Percentiles rank a stretch among this genome's conserved stretches.
Conservation (phyloP, 1,140 invertebrate species). For the Zaprionus lachaisei region DNA sequence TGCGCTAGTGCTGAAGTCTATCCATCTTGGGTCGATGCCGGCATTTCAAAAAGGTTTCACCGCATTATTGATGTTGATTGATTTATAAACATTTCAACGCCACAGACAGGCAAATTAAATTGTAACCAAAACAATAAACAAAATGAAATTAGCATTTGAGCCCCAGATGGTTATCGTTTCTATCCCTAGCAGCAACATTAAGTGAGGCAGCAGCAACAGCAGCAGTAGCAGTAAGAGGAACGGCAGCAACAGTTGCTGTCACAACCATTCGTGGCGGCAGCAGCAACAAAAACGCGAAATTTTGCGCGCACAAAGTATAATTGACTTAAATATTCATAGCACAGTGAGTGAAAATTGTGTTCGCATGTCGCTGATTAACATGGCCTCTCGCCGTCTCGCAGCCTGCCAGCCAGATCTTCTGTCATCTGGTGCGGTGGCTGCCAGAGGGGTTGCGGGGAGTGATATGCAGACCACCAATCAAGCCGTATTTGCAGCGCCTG, state of each 20-base stretch:
- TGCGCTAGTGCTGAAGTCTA: conserved; percentile 37
- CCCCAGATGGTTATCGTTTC: conserved; percentile 25
- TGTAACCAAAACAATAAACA: conserved; percentile 80
- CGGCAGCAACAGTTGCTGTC: conserved; percentile 58
- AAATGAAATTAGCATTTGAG: conserved; percentile 75
- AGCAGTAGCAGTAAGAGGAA: conserved; percentile 4
- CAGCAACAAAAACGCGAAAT: conserved; percentile 37
- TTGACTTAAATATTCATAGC: conserved; percentile 74
- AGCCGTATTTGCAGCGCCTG: conserved; percentile 53
- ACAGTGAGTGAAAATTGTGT: conserved; percentile 64
- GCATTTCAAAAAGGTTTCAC: conserved; percentile 46
- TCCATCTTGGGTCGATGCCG: conserved; percentile 57
- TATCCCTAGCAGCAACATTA: conserved; percentile 37
- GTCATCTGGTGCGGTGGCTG: not conserved
- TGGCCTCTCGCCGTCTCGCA: conserved; percentile 14
- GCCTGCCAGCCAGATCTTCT: not conserved
- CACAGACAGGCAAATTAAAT: conserved; percentile 67
- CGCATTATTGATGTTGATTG: conserved; percentile 79
- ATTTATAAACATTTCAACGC: conserved; percentile 77
- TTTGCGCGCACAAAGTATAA: conserved; percentile 63
- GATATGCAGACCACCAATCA: conserved; percentile 59
- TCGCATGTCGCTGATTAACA: conserved; percentile 66
- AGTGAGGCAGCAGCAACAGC: conserved; percentile 18
- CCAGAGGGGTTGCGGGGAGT: not conserved
- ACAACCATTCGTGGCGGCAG: conserved; percentile 44